A percentile compares a stretch with the other conserved stretches of the same genome.
These are phyloP conservation scores for Amblyraja radiata DNA, from an alignment of 2,797 vertebrate genomes.

Conservation along the genomic window DNA sequence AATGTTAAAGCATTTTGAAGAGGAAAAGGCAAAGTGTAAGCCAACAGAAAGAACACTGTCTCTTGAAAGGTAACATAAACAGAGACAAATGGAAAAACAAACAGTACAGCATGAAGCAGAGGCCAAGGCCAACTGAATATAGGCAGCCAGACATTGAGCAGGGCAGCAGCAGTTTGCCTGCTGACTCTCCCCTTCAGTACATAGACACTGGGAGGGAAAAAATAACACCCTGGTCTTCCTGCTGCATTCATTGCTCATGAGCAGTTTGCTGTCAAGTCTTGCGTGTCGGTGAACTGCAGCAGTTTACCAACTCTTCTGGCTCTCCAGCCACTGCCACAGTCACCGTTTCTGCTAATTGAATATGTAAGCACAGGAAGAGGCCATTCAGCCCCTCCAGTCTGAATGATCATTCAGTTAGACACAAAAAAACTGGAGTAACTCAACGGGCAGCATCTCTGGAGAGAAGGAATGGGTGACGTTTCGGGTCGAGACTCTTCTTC, in stretches of 20 bases:
- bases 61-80: constrained; percentile 26
- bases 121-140: constrained; percentile 15
- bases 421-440: too few species aligned
- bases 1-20: neutral
- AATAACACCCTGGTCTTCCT: constrained; percentile 14
- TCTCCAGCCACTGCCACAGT: neutral
- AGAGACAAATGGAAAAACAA: constrained; percentile 35
- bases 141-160: neutral
- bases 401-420: neutral
- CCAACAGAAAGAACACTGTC: constrained; percentile 28
- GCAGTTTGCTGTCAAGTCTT: neutral
- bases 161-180: neutral
- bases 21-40: neutral
- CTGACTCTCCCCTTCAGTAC: neutral
- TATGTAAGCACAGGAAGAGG: neutral
- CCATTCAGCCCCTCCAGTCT: neutral
- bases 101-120: neutral
- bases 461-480: too few species aligned
- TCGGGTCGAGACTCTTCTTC: too few species aligned
- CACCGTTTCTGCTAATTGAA: neutral
- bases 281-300: neutral
- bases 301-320: neutral
- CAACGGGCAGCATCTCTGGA: too few species aligned
- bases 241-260: neutral
- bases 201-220: constrained; percentile 3